A percentile compares a stretch with the other conserved stretches of the same genome.
Conservation (phyloP, 92 coral and sea anemone species). For the Porites evermanni region DNA sequence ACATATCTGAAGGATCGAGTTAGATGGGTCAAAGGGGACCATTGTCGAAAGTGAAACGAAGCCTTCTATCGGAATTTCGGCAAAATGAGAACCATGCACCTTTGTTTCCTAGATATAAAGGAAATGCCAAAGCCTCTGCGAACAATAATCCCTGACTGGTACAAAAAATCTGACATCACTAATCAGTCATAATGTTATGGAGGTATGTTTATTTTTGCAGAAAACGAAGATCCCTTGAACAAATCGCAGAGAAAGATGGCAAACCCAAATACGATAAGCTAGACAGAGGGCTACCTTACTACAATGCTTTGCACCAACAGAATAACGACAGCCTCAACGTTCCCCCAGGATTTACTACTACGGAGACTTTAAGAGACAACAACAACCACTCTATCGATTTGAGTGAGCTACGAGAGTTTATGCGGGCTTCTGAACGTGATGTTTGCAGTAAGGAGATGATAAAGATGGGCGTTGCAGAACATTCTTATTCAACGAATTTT, state of each 20-base stretch:
- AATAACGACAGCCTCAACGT: neutral
- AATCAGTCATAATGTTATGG: neutral
- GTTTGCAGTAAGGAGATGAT: neutral
- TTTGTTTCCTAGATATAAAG: too few relatives aligned
- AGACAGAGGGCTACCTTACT: neutral
- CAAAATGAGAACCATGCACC: too few relatives aligned
- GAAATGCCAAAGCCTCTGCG: too few relatives aligned
- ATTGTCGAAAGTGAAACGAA: too few relatives aligned
- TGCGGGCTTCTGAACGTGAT: neutral
- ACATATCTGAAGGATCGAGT: too few relatives aligned
- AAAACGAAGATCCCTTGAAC: slow-evolving; percentile 5
- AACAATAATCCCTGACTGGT: too few relatives aligned
- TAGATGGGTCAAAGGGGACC: too few relatives aligned
- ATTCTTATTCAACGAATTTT: neutral
- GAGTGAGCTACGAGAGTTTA: neutral
- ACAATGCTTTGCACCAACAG: neutral
- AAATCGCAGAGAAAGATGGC: neutral
- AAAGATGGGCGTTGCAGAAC: neutral
- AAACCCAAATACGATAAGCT: neutral
- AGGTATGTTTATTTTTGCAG: neutral
- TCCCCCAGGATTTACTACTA: neutral
- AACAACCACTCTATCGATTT: neutral
- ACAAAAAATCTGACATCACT: neutral
- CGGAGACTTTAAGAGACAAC: neutral
- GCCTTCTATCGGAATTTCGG: too few relatives aligned